phyloP scores from a whole-genome alignment of 1,140 invertebrate genomes.

The Lutraria rhynchaena region DNA sequence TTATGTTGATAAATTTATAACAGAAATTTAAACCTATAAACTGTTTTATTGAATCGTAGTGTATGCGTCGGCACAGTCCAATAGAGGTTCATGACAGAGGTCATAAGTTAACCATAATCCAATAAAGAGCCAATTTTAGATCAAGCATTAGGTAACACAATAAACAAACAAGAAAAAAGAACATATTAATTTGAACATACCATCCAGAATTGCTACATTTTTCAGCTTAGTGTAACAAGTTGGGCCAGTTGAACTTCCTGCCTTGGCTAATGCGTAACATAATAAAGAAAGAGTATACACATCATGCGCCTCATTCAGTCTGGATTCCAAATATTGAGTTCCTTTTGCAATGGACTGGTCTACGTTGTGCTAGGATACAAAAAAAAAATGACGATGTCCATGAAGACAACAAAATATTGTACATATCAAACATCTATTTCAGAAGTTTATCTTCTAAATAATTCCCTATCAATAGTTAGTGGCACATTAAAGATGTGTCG shows the following conservation, averaged over 20 bases:
- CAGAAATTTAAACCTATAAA: background rate
- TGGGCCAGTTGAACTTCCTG: background rate
- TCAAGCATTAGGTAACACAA: background rate
- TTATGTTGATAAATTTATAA: background rate
- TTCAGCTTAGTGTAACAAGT: constrained; percentile 12
- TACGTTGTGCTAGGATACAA: background rate
- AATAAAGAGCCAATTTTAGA: background rate
- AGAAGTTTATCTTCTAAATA: too few species aligned
- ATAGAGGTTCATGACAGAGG: background rate
- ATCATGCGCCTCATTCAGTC: constrained; percentile 1
- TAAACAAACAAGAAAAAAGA: too few species aligned
- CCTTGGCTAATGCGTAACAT: background rate
- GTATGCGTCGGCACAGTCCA: background rate
- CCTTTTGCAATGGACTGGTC: constrained; percentile 20
- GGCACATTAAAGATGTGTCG: too few species aligned
- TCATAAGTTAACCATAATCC: background rate
- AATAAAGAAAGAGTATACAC: constrained; percentile 2
- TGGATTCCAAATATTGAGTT: constrained; percentile 12
- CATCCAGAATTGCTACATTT: background rate
- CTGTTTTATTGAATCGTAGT: background rate
- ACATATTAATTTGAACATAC: background rate
- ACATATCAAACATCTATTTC: too few species aligned
- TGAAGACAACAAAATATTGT: background rate
- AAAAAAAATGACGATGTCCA: background rate
- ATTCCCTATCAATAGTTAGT: too few species aligned